phyloP scores from a whole-genome alignment of 2,113 vertebrate genomes.

The Mus musculus region DNA sequence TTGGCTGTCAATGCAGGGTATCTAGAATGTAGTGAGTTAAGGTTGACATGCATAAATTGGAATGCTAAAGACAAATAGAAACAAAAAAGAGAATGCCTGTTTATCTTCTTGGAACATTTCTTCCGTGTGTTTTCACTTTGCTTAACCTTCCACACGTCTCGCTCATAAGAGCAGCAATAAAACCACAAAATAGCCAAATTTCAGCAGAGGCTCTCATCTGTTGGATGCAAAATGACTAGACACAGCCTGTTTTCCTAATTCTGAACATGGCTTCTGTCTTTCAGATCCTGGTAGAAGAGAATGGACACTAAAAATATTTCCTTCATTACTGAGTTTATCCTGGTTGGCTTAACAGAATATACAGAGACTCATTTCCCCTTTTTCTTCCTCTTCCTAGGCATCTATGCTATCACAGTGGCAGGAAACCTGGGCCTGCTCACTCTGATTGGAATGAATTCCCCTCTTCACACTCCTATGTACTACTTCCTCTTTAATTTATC shows the following conservation, averaged over 20 bases:
- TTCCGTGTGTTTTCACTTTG: background rate
- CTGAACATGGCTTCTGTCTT: background rate
- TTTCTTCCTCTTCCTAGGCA: slow-evolving; percentile 53
- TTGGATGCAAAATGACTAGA: background rate
- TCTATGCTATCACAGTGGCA: background rate
- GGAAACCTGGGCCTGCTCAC: background rate
- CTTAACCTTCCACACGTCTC: background rate
- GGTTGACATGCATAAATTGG: background rate
- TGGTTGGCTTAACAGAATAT: slow-evolving; percentile 40
- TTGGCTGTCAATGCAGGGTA: background rate
- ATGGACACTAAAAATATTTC: slow-evolving; percentile 36
- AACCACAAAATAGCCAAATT: background rate
- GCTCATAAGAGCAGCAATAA: background rate
- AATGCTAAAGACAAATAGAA: background rate
- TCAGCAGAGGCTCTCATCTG: background rate
- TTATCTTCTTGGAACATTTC: background rate
- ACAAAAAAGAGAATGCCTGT: background rate
- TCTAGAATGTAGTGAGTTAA: background rate
- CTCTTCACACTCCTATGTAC: background rate
- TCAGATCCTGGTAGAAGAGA: slow-evolving; percentile 25
- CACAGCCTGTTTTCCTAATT: background rate
- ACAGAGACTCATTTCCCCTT: background rate
- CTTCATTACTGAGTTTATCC: slow-evolving; percentile 40
- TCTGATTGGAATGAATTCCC: background rate
- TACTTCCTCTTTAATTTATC: slow-evolving; percentile 10